These are phyloP conservation scores for Teinopalpus imperialis DNA, from an alignment of 2,888 invertebrate species.

Conservation along the genomic window DNA sequence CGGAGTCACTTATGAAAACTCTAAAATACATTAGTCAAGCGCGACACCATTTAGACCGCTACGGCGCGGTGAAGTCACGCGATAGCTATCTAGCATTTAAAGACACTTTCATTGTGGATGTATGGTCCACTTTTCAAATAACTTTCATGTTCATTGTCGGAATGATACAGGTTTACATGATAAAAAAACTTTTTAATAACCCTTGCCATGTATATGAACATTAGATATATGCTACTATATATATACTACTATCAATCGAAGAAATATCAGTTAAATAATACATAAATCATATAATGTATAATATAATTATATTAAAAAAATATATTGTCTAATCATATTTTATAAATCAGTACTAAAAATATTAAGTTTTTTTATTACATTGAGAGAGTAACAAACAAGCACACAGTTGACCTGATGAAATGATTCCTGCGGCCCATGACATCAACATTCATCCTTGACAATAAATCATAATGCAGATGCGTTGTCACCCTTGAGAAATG, in stretches of 20 bases:
- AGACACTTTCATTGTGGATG: slow-evolving; percentile 90
- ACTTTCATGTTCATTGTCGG: slow-evolving; percentile 88
- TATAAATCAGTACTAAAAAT: no score
- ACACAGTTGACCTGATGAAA: no score
- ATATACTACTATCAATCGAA: neutral
- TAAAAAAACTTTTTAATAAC: slow-evolving; percentile 80
- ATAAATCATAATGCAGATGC: no score
- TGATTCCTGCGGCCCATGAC: no score
- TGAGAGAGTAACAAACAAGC: no score
- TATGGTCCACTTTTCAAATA: slow-evolving; percentile 89
- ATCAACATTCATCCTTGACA: no score
- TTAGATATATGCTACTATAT: slow-evolving; percentile 7
- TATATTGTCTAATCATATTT: no score
- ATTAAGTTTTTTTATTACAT: no score
- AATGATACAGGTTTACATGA: slow-evolving; percentile 88
- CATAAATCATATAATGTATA: no score
- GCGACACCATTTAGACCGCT: slow-evolving; percentile 84
- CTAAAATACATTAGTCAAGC: slow-evolving; percentile 83
- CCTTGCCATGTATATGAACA: slow-evolving; percentile 20
- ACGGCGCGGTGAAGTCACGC: slow-evolving; percentile 89
- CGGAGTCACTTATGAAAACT: slow-evolving; percentile 84
- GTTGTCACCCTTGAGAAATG: no score
- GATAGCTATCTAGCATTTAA: slow-evolving; percentile 91
- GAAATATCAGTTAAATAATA: neutral
- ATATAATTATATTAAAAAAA: no score